A percentile compares a stretch with the other conserved stretches of the same genome.
These are phyloP conservation scores for Cinara cedri DNA, from an alignment of 2,888 invertebrate species.

Conservation along the genomic window DNA sequence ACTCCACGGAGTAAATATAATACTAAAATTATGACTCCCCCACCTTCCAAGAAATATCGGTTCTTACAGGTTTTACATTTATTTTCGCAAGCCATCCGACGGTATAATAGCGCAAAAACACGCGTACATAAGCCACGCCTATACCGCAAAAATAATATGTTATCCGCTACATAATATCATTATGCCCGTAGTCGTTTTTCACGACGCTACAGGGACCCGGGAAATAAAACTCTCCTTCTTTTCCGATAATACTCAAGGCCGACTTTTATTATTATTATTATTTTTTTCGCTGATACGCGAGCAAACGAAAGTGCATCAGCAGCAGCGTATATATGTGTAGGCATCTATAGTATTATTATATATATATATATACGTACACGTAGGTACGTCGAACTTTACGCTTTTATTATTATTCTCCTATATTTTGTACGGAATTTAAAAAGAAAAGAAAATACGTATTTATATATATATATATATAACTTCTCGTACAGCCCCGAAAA, in stretches of 20 bases:
- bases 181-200: slow-evolving; percentile 44
- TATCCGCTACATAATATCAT: no score
- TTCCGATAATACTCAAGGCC: not conserved
- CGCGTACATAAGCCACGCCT: slow-evolving; percentile 24
- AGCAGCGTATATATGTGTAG: no score
- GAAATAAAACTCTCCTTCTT: slow-evolving; percentile 33
- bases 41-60: no score
- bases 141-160: no score
- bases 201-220: slow-evolving; percentile 24
- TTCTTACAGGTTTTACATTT: slow-evolving; percentile 49
- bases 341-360: no score
- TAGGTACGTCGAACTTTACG: slow-evolving; percentile 8
- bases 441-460: slow-evolving; percentile 38
- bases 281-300: not conserved
- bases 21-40: no score
- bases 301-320: not conserved
- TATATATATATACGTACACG: no score
- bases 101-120: not conserved
- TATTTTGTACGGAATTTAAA: slow-evolving; percentile 42
- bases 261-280: not conserved
- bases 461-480: no score
- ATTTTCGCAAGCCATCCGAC: slow-evolving; percentile 37
- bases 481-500: not conserved
- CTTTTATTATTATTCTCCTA: slow-evolving; percentile 47
- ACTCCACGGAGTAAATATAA: no score